Conservation (phyloP, 2,888 invertebrate species). For the Poecilobothrus nobilitatus region DNA sequence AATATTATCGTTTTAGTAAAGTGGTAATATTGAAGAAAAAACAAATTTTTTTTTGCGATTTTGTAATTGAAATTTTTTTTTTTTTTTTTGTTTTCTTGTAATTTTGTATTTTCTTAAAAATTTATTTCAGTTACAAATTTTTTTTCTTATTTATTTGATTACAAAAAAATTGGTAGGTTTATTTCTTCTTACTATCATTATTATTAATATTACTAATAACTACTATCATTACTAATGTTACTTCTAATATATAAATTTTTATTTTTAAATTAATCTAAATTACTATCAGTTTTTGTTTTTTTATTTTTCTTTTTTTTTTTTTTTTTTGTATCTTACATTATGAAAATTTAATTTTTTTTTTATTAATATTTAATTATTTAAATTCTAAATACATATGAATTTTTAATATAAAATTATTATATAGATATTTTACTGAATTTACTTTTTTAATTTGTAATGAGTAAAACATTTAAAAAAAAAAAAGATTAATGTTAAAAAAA, state of each 20-base stretch:
- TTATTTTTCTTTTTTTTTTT: too few relatives aligned
- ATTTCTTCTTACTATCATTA: neutral
- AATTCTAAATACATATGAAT: neutral
- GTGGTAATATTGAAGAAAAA: too few relatives aligned
- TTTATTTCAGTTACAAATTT: neutral
- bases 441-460: too few relatives aligned
- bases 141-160: neutral
- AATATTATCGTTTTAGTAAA: too few relatives aligned
- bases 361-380: neutral
- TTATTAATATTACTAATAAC: neutral
- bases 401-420: slow-evolving; percentile 2
- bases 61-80: too few relatives aligned
- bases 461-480: too few relatives aligned
- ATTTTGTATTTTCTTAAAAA: neutral
- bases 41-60: too few relatives aligned
- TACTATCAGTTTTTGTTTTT: neutral
- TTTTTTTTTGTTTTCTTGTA: neutral
- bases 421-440: neutral
- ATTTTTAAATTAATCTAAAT: neutral
- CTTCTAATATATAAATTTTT: neutral
- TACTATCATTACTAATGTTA: neutral
- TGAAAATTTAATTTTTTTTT: neutral
- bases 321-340: neutral
- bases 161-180: neutral
- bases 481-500: too few relatives aligned